phyloP scores from a whole-genome alignment of 2,797 vertebrate genomes.

The Denticeps clupeoides region DNA sequence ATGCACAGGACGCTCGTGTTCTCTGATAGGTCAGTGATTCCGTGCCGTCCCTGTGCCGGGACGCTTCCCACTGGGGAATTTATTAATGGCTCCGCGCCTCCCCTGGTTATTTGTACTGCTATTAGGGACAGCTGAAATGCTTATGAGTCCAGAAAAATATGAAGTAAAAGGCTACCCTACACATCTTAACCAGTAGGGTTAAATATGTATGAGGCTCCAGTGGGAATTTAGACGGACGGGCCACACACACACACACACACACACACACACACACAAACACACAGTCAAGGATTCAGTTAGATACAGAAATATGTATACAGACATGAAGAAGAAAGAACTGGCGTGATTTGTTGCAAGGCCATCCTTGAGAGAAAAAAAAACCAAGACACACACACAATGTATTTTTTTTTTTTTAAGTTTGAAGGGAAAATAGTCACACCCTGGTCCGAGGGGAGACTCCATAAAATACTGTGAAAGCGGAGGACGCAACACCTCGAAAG shows the following conservation, averaged over 20 bases:
- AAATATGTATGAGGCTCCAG: constrained; percentile 37
- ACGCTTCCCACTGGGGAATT: constrained; percentile 33
- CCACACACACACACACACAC: constrained; percentile 5
- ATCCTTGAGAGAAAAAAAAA: constrained; percentile 1
- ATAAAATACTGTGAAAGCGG: constrained; percentile 36
- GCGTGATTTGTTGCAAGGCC: not conserved
- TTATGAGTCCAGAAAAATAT: constrained; percentile 40
- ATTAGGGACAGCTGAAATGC: constrained; percentile 39
- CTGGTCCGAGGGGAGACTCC: constrained; percentile 32
- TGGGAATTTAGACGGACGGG: constrained; percentile 27
- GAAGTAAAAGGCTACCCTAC: constrained; percentile 32
- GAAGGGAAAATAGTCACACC: constrained; percentile 37
- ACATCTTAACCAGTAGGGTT: constrained; percentile 36
- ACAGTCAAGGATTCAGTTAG: constrained; percentile 11
- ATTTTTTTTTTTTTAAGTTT: constrained; percentile 34
- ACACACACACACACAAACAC: constrained; percentile 14
- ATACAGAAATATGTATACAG: constrained; percentile 2
- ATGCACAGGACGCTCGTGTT: too few species aligned
- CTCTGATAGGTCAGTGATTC: constrained; percentile 35
- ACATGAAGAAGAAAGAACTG: not conserved
- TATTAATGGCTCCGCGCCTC: constrained; percentile 44
- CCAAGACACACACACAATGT: constrained; percentile 9
- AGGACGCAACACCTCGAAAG: constrained; percentile 42
- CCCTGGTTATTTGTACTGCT: constrained; percentile 40
- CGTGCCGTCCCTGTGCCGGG: constrained; percentile 20